Conservation (phyloP, 30 jellyfish, hydroid and myxozoan genomes). For the Sanderia malayensis region DNA sequence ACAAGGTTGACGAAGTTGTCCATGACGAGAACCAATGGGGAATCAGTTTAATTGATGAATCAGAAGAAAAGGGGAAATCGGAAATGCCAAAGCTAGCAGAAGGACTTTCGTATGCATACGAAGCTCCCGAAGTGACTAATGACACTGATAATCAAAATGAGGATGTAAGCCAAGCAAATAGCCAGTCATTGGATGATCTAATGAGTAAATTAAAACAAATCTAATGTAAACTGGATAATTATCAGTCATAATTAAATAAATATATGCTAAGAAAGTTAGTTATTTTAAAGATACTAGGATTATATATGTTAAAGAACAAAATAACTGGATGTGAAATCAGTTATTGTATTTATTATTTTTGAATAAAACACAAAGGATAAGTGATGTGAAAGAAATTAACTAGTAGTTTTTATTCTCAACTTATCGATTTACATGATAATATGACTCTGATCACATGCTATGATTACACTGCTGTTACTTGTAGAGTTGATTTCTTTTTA, state of each 20-base stretch:
- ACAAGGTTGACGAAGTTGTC: constrained; percentile 54
- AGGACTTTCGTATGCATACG: constrained; percentile 86
- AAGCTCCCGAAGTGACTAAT: constrained; percentile 50
- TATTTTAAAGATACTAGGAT: too few species aligned
- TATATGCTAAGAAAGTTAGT: neutral
- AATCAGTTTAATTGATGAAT: constrained; percentile 85
- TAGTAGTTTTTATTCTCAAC: too few species aligned
- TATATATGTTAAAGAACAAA: too few species aligned
- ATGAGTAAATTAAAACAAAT: constrained; percentile 49
- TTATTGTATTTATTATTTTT: too few species aligned
- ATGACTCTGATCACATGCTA: too few species aligned
- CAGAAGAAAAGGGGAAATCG: constrained; percentile 63
- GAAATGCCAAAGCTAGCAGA: constrained; percentile 67
- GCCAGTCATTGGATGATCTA: constrained; percentile 52
- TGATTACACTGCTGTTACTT: neutral
- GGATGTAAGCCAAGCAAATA: neutral
- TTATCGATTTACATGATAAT: too few species aligned
- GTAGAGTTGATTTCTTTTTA: neutral
- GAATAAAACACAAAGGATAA: too few species aligned
- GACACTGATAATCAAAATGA: constrained; percentile 8
- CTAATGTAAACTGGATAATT: neutral
- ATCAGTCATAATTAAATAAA: neutral
- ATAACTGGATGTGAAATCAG: too few species aligned
- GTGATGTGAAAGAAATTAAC: too few species aligned
- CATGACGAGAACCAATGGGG: constrained; percentile 97